These are phyloP conservation scores for Brachionus manjavacas DNA, from an alignment of 1,140 invertebrate species.

Conservation along the genomic window DNA sequence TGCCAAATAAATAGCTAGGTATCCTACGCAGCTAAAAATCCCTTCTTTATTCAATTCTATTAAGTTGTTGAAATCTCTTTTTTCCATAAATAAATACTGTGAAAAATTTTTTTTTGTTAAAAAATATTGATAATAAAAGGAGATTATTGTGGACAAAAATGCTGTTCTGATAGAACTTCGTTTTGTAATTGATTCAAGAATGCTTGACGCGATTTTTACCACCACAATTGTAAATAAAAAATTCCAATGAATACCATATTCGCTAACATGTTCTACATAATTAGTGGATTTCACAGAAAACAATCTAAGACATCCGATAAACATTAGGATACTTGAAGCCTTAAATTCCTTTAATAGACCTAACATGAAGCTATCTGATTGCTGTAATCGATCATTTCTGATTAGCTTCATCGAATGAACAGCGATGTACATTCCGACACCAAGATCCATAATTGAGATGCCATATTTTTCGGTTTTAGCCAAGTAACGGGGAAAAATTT, in stretches of 20 bases:
- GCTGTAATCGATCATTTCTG: background rate
- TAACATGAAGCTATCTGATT: background rate
- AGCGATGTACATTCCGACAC: conserved; percentile 22
- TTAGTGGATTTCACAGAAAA: conserved; percentile 59
- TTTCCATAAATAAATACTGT: conserved; percentile 67
- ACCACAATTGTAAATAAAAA: conserved; percentile 74
- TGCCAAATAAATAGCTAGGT: conserved; percentile 73
- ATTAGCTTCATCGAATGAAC: conserved; percentile 36
- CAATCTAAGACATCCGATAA: conserved; percentile 67
- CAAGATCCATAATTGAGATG: conserved; percentile 25
- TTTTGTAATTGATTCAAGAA: conserved; percentile 45
- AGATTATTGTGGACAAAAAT: conserved; percentile 57
- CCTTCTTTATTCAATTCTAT: conserved; percentile 83
- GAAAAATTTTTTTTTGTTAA: conserved; percentile 63
- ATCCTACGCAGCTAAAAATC: conserved; percentile 74
- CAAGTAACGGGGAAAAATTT: conserved; percentile 70
- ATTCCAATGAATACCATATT: conserved; percentile 95
- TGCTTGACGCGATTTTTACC: background rate
- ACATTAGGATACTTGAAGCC: conserved; percentile 47
- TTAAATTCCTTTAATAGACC: background rate
- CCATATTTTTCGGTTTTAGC: conserved; percentile 40
- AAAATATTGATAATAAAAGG: conserved; percentile 67
- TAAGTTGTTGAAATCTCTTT: conserved; percentile 61
- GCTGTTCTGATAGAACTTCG: background rate
- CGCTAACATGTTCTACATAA: conserved; percentile 79